A percentile compares a stretch with the other conserved stretches of the same genome.
phyloP scores from a whole-genome alignment of 1,140 invertebrate species.

The Heliconius himera region DNA sequence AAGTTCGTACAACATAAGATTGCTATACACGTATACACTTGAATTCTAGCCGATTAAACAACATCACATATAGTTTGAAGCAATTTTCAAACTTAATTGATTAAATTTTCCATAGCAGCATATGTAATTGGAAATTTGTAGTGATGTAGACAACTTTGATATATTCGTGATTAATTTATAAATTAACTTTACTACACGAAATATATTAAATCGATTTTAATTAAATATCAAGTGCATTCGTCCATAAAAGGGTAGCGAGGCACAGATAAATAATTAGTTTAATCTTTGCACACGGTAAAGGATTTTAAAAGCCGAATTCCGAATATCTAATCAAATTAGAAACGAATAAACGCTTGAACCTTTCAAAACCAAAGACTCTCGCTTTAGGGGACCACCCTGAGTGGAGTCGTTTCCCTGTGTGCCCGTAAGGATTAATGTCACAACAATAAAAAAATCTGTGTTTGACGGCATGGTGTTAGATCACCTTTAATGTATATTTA shows the following conservation, averaged over 20 bases:
- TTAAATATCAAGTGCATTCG: constrained; percentile 16
- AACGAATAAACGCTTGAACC: constrained; percentile 29
- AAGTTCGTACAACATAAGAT: not conserved
- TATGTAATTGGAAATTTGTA: constrained; percentile 2
- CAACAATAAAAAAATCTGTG: constrained; percentile 33
- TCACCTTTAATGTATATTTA: constrained; percentile 20
- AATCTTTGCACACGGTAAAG: constrained; percentile 35
- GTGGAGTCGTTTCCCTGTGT: constrained; percentile 19
- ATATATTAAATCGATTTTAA: constrained; percentile 10
- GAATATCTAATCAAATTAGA: constrained; percentile 37
- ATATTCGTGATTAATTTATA: constrained; percentile 2
- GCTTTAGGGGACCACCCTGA: constrained; percentile 40
- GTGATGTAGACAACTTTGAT: not conserved
- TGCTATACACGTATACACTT: not conserved
- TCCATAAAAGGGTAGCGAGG: constrained; percentile 16
- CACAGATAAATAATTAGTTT: constrained; percentile 24
- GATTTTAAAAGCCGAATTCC: constrained; percentile 24
- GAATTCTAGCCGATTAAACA: not conserved
- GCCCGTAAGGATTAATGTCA: constrained; percentile 44
- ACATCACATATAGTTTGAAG: not conserved
- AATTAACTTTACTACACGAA: not conserved
- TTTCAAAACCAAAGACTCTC: constrained; percentile 24
- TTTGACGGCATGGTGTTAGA: constrained; percentile 28
- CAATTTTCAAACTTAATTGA: not conserved
- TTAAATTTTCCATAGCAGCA: constrained; percentile 3